These are phyloP conservation scores for Anser brachyrhynchus DNA, from an alignment of 2,113 vertebrate genomes.

Conservation along the genomic window DNA sequence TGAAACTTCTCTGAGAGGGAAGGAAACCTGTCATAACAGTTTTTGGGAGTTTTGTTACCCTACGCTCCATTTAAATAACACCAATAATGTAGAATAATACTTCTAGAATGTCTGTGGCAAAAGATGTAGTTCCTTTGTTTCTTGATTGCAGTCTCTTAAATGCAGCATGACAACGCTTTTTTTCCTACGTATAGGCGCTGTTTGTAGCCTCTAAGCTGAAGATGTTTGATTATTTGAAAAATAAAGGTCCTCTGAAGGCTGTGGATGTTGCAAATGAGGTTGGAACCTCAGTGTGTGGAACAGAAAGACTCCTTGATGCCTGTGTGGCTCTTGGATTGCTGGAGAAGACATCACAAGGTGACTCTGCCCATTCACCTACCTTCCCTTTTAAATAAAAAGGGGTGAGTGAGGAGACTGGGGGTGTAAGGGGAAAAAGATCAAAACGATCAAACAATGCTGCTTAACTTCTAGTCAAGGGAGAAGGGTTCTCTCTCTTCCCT, in stretches of 20 bases:
- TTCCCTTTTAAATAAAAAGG: neutral
- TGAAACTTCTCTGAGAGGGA: neutral
- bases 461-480: neutral
- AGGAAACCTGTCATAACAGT: neutral
- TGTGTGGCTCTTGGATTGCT: constrained; percentile 85
- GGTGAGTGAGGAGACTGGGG: neutral
- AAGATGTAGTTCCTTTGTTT: neutral
- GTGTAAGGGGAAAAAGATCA: neutral
- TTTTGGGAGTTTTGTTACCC: neutral
- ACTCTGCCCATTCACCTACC: neutral
- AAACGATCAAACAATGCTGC: neutral
- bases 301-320: constrained; percentile 83
- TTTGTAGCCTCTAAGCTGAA: constrained; percentile 85
- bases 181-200: constrained; percentile 76
- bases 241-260: constrained; percentile 60
- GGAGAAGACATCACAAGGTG: constrained; percentile 66
- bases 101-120: neutral
- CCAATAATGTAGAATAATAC: neutral
- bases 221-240: constrained; percentile 86
- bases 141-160: neutral
- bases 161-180: neutral
- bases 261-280: constrained; percentile 75
- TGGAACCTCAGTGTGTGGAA: constrained; percentile 76
- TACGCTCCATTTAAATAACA: neutral
- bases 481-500: neutral